Base-by-base conservation (phyloP, 1,140 invertebrate species). In the Parapsyche elsis region DNA sequence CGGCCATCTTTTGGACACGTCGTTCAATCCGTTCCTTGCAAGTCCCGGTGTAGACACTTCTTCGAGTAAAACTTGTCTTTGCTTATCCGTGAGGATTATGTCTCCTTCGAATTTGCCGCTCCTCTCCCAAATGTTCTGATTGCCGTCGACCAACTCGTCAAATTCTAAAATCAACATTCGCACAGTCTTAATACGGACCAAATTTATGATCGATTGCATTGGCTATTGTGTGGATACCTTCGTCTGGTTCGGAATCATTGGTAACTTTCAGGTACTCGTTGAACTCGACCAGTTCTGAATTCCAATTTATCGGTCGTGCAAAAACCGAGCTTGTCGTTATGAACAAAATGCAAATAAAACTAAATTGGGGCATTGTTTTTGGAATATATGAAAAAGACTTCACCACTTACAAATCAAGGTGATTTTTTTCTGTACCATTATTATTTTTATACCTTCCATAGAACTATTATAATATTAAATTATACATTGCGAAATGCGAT, bases 1-100 rank as follows among this genome's bases (percentile, higher is more conserved):
- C 0, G 90, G 90, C 93, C 93, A 94, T 49, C 90, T 88, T 19
- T 88, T 88, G 1, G 89, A 88, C 16, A 88, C 89, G 82, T 93
- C 90, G 16, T 90, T 85, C 12, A 94, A 84, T 0, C 92, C 93
- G 80, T 94, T 93, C 78, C 91, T 85, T 10, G 89, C 86, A 0
- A 89, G 84, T 4, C 88, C 87, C 38, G 80, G 80, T 76, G 88
- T 85, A 0, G 85, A 88, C 9, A 89, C 85, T 61, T 87, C 85
- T 57, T 88, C 84, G 0, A 90, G 85, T 46, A 90, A 87, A 49
- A 88, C 84, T 1, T 86, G 84, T 73, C 87, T 84, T 78, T 89
- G 89, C 9, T 85, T 80, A 21, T 88, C 86, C 19, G 87, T 88
- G 5, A 90, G 83, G 67, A 90, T 86, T 30, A 90, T 85, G 76